Conservation (phyloP, 2,113 vertebrate species). For the Odocoileus hemionus region DNA sequence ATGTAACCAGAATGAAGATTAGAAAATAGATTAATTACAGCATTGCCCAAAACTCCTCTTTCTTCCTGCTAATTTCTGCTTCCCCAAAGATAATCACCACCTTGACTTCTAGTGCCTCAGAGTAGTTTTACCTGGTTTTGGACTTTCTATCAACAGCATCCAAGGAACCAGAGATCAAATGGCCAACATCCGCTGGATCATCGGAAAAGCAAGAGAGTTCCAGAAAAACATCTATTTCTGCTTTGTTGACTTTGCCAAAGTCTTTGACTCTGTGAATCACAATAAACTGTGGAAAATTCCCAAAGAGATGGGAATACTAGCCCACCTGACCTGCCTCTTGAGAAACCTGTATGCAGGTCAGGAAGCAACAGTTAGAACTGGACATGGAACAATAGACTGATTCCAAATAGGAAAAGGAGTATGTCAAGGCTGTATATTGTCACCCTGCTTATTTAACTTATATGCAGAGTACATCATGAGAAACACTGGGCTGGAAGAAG, state of each 20-base stretch:
- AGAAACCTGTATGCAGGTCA: background rate
- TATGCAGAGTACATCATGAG: background rate
- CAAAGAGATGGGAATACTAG: background rate
- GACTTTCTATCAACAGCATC: background rate
- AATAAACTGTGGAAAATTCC: background rate
- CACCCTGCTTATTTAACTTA: background rate
- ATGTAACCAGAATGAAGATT: background rate
- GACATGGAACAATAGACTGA: background rate
- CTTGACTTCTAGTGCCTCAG: background rate
- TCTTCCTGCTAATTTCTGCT: background rate
- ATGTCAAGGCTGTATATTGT: background rate
- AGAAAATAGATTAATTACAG: background rate
- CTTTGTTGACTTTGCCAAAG: background rate
- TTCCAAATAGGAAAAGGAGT: background rate
- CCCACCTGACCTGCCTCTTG: background rate
- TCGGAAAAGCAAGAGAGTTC: background rate
- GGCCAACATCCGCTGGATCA: background rate
- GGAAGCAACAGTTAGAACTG: background rate
- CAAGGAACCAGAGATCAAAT: background rate
- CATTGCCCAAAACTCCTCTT: background rate
- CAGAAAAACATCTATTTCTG: background rate
- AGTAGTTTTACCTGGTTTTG: background rate
- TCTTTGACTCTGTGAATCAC: background rate
- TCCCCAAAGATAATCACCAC: background rate
- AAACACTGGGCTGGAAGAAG: background rate